Evolutionary conservation across 2,888 invertebrate species (phyloP).

Genomic region (Auanema freiburgensis): DNA sequence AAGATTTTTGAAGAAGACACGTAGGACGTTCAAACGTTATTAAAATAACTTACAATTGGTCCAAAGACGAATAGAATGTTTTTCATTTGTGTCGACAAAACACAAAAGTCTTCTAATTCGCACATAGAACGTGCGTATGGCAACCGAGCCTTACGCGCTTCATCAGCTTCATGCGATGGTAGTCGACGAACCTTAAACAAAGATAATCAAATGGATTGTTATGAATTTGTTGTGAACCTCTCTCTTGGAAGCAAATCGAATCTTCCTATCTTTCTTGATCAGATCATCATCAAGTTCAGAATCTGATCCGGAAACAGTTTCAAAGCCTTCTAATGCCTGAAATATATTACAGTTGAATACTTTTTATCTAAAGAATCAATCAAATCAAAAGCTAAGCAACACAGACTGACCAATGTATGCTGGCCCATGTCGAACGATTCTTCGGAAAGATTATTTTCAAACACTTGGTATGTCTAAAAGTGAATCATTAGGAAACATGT

Average conservation of each 20-base stretch:
- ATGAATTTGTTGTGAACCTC: conserved; percentile 21
- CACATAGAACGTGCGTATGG: conserved; percentile 74
- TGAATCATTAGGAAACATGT: neutral
- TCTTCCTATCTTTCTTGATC: conserved; percentile 18
- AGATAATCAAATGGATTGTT: neutral
- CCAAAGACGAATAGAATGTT: conserved; percentile 55
- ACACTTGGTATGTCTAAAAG: conserved; percentile 24
- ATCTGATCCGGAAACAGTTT: conserved; percentile 31
- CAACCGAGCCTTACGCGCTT: conserved; percentile 85
- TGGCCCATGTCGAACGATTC: conserved; percentile 25
- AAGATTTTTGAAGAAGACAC: no score
- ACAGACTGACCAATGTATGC: conserved; percentile 25
- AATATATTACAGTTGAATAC: conserved; percentile 8
- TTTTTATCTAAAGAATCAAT: neutral
- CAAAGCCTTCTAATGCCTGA: conserved; percentile 40
- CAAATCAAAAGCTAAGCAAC: neutral
- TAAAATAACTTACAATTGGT: conserved; percentile 47
- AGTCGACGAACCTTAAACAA: conserved; percentile 66
- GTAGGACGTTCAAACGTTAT: neutral
- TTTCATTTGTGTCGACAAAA: conserved; percentile 34
- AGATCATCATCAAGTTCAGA: conserved; percentile 34
- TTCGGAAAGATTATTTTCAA: conserved; percentile 16
- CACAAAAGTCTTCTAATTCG: conserved; percentile 23
- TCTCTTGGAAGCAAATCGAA: conserved; percentile 34
- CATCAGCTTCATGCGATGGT: conserved; percentile 74